Evolutionary conservation across 2,888 invertebrate genomes (phyloP), one percentile per base, ranked within the genome.

Genomic region (Macrophya alboannulata): DNA sequence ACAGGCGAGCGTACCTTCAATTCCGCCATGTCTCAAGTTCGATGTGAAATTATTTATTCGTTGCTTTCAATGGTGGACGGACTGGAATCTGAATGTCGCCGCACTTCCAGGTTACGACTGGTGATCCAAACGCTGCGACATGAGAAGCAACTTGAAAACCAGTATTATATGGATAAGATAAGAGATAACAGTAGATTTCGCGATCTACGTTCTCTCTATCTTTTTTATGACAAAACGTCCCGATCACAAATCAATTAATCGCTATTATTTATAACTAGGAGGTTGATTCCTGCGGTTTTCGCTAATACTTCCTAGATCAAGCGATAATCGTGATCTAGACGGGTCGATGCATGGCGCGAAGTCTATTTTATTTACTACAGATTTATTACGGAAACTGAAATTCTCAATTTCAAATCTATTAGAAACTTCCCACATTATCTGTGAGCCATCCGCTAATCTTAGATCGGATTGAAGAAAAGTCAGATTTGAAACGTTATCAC

Each of bases 141-240:
- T n/a, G 9, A 43, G 10, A 40, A 43, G n/a, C 40, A 72, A 17
- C 43, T 6, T 9, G n/a, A 72, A 72, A n/a, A 43, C n/a, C 31
- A 72, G 40, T 21, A n/a, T 37, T 40, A 40, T 21, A 21, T n/a
- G 71, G 71, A 72, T 72, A 72, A 72, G 71, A 72, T 72, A 72
- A 72, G 71, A 72, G 40, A 72, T 72, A 72, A 43, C 43, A 72
- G 12, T 43, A 15, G n/a, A n/a, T 72, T 43, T 72, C 2, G n/a
- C 40, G n/a, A 72, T 72, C 3, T 43, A 9, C 21, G 17, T 40
- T 43, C 4, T 9, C 71, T n/a, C n/a, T 72, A 21, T 31, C n/a
- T 72, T 4, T 72, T n/a, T n/a, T 8, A 37, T 72, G 21, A n/a
- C 55, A 55, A 55, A 10, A 72, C n/a, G n/a, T n/a, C n/a, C 71